phyloP scores from a whole-genome alignment of 2,888 invertebrate genomes.

The Xestia c-nigrum region DNA sequence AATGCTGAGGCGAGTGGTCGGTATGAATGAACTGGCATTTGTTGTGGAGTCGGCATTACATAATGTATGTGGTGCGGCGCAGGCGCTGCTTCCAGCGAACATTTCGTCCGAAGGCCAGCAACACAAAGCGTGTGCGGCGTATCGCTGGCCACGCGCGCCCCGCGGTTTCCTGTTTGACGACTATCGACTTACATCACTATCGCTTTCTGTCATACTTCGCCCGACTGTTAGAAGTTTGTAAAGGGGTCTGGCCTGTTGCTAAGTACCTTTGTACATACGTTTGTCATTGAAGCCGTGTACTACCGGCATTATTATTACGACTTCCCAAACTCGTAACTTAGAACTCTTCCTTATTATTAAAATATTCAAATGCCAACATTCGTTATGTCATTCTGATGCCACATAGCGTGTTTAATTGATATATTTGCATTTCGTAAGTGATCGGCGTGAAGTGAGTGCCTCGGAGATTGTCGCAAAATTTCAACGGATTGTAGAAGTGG shows the following conservation, averaged over 20 bases:
- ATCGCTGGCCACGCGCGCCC: constrained; percentile 87
- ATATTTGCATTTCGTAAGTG: constrained; percentile 75
- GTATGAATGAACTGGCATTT: constrained; percentile 87
- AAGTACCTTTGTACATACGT: constrained; percentile 80
- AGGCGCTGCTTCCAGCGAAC: constrained; percentile 79
- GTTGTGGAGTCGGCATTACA: constrained; percentile 83
- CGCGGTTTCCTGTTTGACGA: constrained; percentile 90
- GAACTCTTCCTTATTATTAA: constrained; percentile 83
- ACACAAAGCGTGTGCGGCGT: constrained; percentile 85
- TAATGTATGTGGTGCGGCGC: constrained; percentile 82
- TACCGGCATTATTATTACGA: constrained; percentile 84
- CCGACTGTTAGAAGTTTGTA: constrained; percentile 87
- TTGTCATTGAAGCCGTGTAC: constrained; percentile 84
- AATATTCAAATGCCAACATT: constrained; percentile 77
- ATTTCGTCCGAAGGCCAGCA: constrained; percentile 87
- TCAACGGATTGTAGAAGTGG: constrained; percentile 69
- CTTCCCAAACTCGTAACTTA: constrained; percentile 80
- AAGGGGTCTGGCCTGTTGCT: constrained; percentile 88
- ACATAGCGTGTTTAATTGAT: constrained; percentile 73
- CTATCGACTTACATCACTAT: constrained; percentile 90
- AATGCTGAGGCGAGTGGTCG: constrained; percentile 76
- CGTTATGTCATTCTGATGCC: constrained; percentile 72
- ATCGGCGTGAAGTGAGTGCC: constrained; percentile 73
- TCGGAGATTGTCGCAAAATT: constrained; percentile 73
- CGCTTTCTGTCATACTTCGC: constrained; percentile 88